Conservation (phyloP, 2,888 invertebrate species). For the Seira sanloemensis region DNA sequence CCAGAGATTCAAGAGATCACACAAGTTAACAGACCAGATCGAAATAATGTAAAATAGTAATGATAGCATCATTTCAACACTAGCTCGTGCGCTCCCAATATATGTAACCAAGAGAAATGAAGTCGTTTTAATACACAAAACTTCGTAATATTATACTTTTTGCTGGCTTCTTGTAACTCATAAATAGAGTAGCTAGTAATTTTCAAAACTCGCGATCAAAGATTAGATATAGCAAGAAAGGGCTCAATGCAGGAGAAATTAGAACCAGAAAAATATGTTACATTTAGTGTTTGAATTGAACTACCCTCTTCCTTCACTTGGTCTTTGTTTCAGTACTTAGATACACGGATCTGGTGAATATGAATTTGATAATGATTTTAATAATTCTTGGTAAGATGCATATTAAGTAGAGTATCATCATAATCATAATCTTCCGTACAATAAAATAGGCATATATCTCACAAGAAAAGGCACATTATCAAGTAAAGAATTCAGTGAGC, state of each 20-base stretch:
- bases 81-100: slow-evolving; percentile 2
- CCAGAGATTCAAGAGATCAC: slow-evolving; percentile 48
- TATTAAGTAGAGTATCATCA: not conserved
- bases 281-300: slow-evolving; percentile 40
- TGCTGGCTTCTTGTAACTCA: slow-evolving; percentile 26
- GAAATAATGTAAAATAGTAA: slow-evolving; percentile 53
- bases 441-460: not conserved
- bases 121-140: not conserved
- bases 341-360: slow-evolving; percentile 44
- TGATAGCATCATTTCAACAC: slow-evolving; percentile 55
- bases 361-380: slow-evolving; percentile 51
- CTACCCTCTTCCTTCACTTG: slow-evolving; percentile 18
- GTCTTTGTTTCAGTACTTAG: too few relatives aligned
- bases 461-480: slow-evolving; percentile 51
- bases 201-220: slow-evolving; percentile 44
- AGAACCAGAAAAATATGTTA: slow-evolving; percentile 26
- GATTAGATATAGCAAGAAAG: slow-evolving; percentile 32
- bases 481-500: slow-evolving; percentile 57
- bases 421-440: not conserved
- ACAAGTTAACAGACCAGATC: slow-evolving; percentile 57
- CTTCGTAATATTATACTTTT: not conserved
- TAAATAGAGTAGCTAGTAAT: slow-evolving; percentile 49
- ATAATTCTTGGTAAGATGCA: slow-evolving; percentile 15
- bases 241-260: not conserved
- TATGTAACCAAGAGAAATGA: not conserved